phyloP scores from a whole-genome alignment of 2,113 vertebrate genomes.

The Brevimyrus niger region DNA sequence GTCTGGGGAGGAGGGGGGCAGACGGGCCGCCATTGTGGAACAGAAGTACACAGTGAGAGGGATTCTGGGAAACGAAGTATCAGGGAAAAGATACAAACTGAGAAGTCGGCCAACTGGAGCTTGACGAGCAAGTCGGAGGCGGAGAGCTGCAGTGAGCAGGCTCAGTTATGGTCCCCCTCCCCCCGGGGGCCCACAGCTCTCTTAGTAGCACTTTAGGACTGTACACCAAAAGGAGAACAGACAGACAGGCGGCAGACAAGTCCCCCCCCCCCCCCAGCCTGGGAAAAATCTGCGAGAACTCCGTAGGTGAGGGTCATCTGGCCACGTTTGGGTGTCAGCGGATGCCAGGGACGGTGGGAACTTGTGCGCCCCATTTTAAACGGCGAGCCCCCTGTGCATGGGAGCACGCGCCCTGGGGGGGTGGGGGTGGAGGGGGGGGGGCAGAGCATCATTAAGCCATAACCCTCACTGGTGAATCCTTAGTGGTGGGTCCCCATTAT shows the following conservation, averaged over 20 bases:
- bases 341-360: not conserved
- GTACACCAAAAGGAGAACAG: slow-evolving; percentile 15
- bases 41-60: slow-evolving; percentile 24
- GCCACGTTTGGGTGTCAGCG: not conserved
- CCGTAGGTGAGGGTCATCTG: not conserved
- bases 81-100: not conserved
- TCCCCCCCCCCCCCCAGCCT: not conserved
- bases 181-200: slow-evolving; percentile 32
- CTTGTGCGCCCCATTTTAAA: not conserved
- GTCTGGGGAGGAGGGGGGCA: slow-evolving; percentile 26
- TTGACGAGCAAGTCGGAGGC: not conserved
- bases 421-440: too few relatives aligned
- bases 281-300: not conserved
- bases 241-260: slow-evolving; percentile 27
- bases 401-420: too few relatives aligned
- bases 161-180: not conserved
- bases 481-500: not conserved
- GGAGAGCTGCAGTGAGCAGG: not conserved
- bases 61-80: slow-evolving; percentile 25
- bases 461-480: not conserved
- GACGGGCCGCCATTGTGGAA: slow-evolving; percentile 31
- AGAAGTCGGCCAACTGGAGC: not conserved
- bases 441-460: slow-evolving; percentile 6
- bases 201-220: slow-evolving; percentile 81
- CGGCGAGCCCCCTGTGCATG: not conserved